Evolutionary conservation across 2,113 vertebrate genomes (phyloP).

Genomic region (Eptesicus fuscus): DNA sequence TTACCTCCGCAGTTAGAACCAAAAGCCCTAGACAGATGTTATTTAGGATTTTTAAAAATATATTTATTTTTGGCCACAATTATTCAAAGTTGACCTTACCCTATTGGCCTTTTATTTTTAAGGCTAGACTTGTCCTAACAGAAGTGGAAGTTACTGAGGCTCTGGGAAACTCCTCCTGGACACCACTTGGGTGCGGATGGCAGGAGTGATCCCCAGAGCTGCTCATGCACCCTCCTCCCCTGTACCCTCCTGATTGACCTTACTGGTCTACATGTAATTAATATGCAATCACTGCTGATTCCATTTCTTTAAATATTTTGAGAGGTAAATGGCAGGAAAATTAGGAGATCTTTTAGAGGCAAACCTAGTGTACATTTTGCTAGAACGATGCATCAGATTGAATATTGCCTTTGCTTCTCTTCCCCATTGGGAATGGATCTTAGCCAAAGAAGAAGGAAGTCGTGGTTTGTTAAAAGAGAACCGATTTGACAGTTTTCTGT

Average conservation of each 20-base stretch:
- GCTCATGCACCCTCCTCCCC: background rate
- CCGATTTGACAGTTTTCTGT: background rate
- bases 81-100: slow-evolving; percentile 5
- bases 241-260: background rate
- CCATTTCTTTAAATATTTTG: background rate
- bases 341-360: background rate
- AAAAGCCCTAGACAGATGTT: background rate
- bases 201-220: no score
- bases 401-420: background rate
- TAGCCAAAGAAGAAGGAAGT: background rate
- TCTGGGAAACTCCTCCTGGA: background rate
- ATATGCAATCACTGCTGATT: background rate
- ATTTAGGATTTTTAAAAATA: background rate
- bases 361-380: background rate
- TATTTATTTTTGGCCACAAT: slow-evolving; percentile 27
- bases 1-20: background rate
- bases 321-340: background rate
- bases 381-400: background rate
- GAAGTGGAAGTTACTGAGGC: background rate
- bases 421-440: background rate
- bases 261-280: accelerated
- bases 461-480: background rate
- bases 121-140: background rate
- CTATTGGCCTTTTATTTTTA: slow-evolving; percentile 10
- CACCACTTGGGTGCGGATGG: no score